Evolutionary conservation across 2,888 invertebrate genomes (phyloP).

Genomic region (Drosophila kambysellisi): DNA sequence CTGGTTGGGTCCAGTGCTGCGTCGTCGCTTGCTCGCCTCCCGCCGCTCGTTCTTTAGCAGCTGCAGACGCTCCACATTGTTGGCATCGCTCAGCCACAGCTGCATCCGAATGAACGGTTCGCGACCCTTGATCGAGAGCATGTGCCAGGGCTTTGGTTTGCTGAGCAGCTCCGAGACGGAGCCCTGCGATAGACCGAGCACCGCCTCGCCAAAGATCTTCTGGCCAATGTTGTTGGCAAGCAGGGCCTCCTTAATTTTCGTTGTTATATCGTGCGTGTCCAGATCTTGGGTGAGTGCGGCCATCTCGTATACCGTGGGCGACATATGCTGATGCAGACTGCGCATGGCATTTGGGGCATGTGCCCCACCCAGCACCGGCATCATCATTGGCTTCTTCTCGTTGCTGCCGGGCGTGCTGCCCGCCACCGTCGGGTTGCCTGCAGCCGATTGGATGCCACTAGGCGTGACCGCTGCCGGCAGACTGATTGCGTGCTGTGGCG

Average conservation of each 20-base stretch:
- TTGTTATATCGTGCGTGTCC: conserved; percentile 98
- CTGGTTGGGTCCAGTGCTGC: conserved; percentile 92
- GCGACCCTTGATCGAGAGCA: conserved; percentile 98
- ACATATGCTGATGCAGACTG: conserved; percentile 92
- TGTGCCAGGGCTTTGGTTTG: conserved; percentile 99
- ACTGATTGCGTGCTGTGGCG: conserved; percentile 90
- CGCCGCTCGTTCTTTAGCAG: conserved; percentile 95
- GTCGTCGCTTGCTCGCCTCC: conserved; percentile 95
- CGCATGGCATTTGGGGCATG: conserved; percentile 90
- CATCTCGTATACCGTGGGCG: conserved; percentile 99
- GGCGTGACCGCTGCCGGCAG: conserved; percentile 87
- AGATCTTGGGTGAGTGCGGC: conserved; percentile 98
- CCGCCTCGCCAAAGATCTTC: conserved; percentile 99
- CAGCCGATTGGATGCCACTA: conserved; percentile 48
- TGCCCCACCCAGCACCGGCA: conserved; percentile 88
- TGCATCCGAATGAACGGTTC: conserved; percentile 99
- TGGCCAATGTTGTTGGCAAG: conserved; percentile 99
- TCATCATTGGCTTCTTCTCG: conserved; percentile 87
- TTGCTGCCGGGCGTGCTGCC: conserved; percentile 28
- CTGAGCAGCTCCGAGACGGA: conserved; percentile 98
- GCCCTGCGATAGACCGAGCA: conserved; percentile 97
- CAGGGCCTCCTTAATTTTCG: conserved; percentile 98
- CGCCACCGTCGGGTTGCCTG: conserved; percentile 10
- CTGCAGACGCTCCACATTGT: conserved; percentile 97
- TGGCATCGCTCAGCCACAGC: conserved; percentile 97